Percentiles rank a stretch among this genome's conserved stretches.
phyloP scores from a whole-genome alignment of 2,797 vertebrate species.

The Chelidonichthys spinosus region DNA sequence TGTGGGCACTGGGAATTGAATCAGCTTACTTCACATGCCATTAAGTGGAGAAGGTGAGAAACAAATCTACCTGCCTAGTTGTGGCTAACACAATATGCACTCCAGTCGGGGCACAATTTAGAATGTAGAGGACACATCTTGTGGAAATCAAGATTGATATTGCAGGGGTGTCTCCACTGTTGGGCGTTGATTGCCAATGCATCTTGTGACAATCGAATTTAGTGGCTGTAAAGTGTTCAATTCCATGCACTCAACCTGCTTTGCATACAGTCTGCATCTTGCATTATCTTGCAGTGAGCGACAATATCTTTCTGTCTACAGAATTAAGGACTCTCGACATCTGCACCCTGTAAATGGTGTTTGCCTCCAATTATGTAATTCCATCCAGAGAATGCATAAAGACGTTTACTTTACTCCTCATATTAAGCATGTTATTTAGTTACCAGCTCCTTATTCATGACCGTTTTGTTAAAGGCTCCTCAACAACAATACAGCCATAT shows the following conservation, averaged over 20 bases:
- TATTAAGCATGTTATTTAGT: neutral
- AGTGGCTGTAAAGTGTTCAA: conserved; percentile 55
- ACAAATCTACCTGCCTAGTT: conserved; percentile 69
- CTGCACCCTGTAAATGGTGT: neutral
- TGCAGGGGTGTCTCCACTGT: conserved; percentile 52
- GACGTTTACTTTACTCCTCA: neutral
- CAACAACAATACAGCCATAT: neutral
- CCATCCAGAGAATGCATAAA: neutral
- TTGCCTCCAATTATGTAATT: conserved; percentile 24
- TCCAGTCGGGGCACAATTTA: conserved; percentile 61
- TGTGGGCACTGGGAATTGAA: conserved; percentile 72
- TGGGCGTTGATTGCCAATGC: conserved; percentile 68
- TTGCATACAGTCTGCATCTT: conserved; percentile 55
- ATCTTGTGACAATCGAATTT: conserved; percentile 54
- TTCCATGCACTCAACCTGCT: conserved; percentile 57
- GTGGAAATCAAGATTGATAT: conserved; percentile 76
- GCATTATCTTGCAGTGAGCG: conserved; percentile 20
- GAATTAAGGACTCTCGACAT: conserved; percentile 27
- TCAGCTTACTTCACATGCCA: conserved; percentile 73
- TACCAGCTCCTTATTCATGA: neutral
- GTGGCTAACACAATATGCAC: conserved; percentile 72
- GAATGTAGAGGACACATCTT: conserved; percentile 62
- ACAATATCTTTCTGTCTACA: neutral
- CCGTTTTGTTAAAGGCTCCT: neutral
- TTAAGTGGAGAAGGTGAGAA: conserved; percentile 72